Evolutionary conservation across 92 coral and sea anemone species (phyloP).

Genomic region (Umimayanthus chanpuru): DNA sequence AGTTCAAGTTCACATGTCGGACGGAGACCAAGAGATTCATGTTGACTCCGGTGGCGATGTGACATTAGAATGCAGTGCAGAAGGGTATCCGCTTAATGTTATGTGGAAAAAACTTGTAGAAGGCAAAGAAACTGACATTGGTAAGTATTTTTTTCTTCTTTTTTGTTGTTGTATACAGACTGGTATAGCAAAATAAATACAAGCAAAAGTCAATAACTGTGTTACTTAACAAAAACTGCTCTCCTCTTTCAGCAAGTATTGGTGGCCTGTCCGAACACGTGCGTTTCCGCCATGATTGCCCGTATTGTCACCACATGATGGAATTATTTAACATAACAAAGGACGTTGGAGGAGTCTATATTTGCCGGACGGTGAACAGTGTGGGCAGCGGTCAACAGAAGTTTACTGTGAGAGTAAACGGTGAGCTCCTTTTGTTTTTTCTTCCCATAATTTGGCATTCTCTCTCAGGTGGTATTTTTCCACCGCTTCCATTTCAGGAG

Average conservation of each 20-base stretch:
- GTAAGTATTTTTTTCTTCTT: neutral
- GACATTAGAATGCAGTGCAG: slow-evolving; percentile 2
- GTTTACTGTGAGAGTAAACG: neutral
- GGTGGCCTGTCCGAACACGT: neutral
- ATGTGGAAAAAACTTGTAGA: slow-evolving; percentile 5
- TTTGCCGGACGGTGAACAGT: slow-evolving; percentile 19
- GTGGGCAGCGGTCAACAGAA: slow-evolving; percentile 1
- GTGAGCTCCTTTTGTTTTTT: neutral
- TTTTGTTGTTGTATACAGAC: neutral
- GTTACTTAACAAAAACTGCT: neutral
- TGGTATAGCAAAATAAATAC: no score
- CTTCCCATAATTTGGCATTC: no score
- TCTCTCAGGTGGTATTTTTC: no score
- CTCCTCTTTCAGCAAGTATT: slow-evolving; percentile 1
- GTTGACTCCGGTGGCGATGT: neutral
- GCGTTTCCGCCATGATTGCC: neutral
- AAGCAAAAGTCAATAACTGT: no score
- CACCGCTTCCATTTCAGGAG: no score
- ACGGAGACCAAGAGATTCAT: neutral
- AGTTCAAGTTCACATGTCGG: slow-evolving; percentile 7
- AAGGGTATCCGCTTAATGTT: neutral
- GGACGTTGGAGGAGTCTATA: neutral
- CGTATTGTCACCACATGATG: neutral
- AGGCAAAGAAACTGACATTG: slow-evolving; percentile 5
- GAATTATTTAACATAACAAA: slow-evolving; percentile 2